Percentiles rank a stretch among this genome's conserved stretches.
phyloP scores from a whole-genome alignment of 2,797 vertebrate species.

The Cheirogaleus major region DNA sequence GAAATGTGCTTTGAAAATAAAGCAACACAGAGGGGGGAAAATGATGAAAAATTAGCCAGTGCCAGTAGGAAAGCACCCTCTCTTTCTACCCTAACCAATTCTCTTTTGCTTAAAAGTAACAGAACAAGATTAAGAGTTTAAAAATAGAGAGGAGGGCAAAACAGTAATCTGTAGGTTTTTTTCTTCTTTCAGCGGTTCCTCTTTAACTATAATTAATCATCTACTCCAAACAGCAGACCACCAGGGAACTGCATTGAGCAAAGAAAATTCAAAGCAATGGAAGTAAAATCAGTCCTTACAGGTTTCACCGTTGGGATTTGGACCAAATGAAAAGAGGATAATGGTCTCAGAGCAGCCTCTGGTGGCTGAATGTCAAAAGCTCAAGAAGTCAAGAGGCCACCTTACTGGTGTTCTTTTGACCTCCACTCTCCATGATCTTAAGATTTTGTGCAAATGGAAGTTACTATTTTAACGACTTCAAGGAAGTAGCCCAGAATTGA shows the following conservation, averaged over 20 bases:
- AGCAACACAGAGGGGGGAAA: neutral
- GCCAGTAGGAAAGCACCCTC: slow-evolving; percentile 9
- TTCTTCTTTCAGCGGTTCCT: slow-evolving; percentile 51
- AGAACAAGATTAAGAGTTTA: slow-evolving; percentile 58
- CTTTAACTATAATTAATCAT: slow-evolving; percentile 58
- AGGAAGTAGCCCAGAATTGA: neutral
- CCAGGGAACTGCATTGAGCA: slow-evolving; percentile 56
- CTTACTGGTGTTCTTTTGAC: neutral
- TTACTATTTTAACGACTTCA: slow-evolving; percentile 22
- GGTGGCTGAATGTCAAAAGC: slow-evolving; percentile 73
- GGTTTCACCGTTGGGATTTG: slow-evolving; percentile 32
- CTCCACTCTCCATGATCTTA: neutral
- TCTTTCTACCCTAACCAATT: neutral
- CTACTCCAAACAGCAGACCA: slow-evolving; percentile 64
- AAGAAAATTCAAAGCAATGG: slow-evolving; percentile 47
- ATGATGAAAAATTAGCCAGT: slow-evolving; percentile 40
- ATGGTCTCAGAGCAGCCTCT: slow-evolving; percentile 78
- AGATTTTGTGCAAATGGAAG: slow-evolving; percentile 36
- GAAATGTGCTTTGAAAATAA: slow-evolving; percentile 55
- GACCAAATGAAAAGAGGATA: slow-evolving; percentile 22
- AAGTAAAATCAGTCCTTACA: slow-evolving; percentile 48
- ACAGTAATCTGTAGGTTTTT: slow-evolving; percentile 5
- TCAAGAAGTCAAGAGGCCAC: slow-evolving; percentile 60
- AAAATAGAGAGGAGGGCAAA: slow-evolving; percentile 54
- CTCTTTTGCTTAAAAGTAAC: slow-evolving; percentile 56